Evolutionary conservation across 2,113 vertebrate genomes (phyloP).

Genomic region (Nestor notabilis): DNA sequence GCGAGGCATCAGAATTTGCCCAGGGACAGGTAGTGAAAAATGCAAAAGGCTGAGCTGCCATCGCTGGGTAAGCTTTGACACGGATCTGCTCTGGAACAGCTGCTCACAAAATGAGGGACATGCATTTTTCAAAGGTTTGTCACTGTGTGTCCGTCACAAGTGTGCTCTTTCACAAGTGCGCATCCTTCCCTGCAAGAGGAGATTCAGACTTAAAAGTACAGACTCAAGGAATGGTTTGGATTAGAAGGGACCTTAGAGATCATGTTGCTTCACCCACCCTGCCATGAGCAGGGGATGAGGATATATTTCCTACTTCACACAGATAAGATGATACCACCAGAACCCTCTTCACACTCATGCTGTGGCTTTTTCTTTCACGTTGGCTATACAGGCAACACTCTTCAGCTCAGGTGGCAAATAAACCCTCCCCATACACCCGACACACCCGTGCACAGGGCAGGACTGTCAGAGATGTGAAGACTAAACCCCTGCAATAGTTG

Average conservation of each 20-base stretch:
- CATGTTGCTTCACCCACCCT: not conserved
- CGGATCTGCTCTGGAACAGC: slow-evolving; percentile 59
- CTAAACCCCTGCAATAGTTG: not conserved
- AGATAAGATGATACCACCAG: not conserved
- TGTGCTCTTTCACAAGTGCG: not conserved
- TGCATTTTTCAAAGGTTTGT: slow-evolving; percentile 61
- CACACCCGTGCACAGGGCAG: not conserved
- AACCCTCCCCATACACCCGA: not conserved
- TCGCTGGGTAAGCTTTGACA: slow-evolving; percentile 38
- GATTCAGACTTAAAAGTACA: not conserved
- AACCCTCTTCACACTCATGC: not conserved
- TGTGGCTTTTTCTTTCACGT: not conserved
- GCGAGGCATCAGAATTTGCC: slow-evolving; percentile 27
- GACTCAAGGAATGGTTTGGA: not conserved
- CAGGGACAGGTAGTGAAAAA: slow-evolving; percentile 63
- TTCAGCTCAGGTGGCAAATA: not conserved
- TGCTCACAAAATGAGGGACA: slow-evolving; percentile 52
- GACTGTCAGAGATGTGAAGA: not conserved
- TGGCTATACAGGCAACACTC: not conserved
- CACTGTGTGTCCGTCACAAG: slow-evolving; percentile 25
- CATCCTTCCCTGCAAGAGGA: not conserved
- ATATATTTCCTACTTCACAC: not conserved
- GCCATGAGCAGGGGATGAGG: not conserved
- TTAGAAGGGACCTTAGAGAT: not conserved
- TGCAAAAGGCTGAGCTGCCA: slow-evolving; percentile 56